These are phyloP conservation scores for Boulengeromyrus knoepffleri DNA, from an alignment of 2,113 vertebrate genomes.

Conservation along the genomic window DNA sequence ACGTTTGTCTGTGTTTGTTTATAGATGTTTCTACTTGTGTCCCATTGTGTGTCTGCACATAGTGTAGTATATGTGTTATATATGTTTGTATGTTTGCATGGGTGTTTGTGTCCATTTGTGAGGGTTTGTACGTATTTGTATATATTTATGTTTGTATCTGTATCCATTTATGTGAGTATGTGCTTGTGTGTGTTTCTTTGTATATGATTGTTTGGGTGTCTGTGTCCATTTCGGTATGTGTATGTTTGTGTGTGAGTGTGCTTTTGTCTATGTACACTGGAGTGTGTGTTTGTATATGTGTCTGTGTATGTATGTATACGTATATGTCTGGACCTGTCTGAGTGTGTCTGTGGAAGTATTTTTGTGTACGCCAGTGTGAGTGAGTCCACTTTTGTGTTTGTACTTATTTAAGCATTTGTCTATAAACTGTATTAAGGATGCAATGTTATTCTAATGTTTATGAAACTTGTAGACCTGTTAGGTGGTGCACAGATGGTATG, in stretches of 20 bases:
- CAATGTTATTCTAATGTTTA: neutral
- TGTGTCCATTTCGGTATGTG: neutral
- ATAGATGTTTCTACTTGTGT: neutral
- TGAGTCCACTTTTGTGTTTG: neutral
- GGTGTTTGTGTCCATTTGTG: neutral
- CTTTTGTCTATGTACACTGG: neutral
- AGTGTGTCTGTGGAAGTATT: neutral
- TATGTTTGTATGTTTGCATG: neutral
- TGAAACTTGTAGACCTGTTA: neutral
- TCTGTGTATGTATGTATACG: neutral
- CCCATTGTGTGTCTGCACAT: neutral
- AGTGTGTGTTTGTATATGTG: neutral
- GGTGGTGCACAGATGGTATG: neutral
- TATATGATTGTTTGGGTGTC: neutral
- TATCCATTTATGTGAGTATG: neutral
- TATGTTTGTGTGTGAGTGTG: neutral
- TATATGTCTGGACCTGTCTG: neutral
- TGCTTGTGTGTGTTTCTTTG: neutral
- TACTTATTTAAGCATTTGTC: neutral
- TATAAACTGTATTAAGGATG: neutral
- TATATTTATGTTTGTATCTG: neutral
- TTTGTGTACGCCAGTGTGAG: neutral
- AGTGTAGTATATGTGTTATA: neutral
- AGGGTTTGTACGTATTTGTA: neutral
- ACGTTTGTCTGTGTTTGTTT: neutral